Conservation (phyloP, 2,888 invertebrate genomes). For the Tineola bisselliella region DNA sequence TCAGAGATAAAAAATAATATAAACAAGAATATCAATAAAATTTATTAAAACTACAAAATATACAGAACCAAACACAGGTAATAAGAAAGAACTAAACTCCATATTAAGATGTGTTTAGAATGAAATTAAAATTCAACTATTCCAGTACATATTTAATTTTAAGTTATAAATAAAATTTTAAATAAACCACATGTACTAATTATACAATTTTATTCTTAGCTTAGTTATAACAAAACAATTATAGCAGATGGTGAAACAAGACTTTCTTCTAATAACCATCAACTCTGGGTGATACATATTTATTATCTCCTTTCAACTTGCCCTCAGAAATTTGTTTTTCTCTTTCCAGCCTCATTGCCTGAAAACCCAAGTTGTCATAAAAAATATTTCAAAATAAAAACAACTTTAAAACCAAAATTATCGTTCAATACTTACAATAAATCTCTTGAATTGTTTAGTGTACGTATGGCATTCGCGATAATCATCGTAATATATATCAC, state of each 20-base stretch:
- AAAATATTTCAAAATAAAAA: not conserved
- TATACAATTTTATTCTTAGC: not conserved
- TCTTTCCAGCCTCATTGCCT: conserved; percentile 73
- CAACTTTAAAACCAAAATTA: too few relatives aligned
- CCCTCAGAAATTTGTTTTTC: conserved; percentile 71
- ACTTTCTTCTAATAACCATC: conserved; percentile 66
- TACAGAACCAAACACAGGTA: too few relatives aligned
- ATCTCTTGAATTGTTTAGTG: conserved; percentile 69
- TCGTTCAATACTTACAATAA: conserved; percentile 45
- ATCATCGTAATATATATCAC: conserved; percentile 71
- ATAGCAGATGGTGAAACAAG: not conserved
- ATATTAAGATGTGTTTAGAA: too few relatives aligned
- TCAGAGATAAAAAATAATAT: too few relatives aligned
- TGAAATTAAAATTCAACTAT: not conserved
- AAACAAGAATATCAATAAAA: too few relatives aligned
- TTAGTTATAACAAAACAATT: not conserved
- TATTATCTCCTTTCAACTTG: conserved; percentile 68
- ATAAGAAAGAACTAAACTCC: too few relatives aligned
- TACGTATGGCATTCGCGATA: conserved; percentile 74
- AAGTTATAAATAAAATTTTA: too few relatives aligned
- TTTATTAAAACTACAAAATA: too few relatives aligned
- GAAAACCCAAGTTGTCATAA: conserved; percentile 20
- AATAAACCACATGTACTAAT: not conserved
- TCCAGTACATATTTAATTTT: not conserved
- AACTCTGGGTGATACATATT: conserved; percentile 67